Conservation (phyloP, 2,797 vertebrate genomes). For the Trematomus bernacchii region DNA sequence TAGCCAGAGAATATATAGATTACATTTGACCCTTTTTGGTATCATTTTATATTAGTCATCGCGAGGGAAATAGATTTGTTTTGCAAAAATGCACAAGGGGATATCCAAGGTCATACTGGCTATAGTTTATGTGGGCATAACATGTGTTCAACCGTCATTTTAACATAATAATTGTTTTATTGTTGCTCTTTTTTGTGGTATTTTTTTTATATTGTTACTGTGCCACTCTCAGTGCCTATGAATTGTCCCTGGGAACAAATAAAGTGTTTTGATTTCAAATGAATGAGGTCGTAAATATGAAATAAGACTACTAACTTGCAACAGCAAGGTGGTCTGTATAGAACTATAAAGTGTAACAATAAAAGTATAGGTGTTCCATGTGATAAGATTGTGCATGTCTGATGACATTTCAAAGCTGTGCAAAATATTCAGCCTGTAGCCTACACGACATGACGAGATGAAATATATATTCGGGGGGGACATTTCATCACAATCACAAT, state of each 20-base stretch:
- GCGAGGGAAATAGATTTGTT: not conserved
- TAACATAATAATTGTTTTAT: not conserved
- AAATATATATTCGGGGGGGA: not conserved
- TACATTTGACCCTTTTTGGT: not conserved
- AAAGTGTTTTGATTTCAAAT: no score
- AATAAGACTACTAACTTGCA: not conserved
- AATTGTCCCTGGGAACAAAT: no score
- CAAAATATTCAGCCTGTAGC: not conserved
- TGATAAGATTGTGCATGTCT: not conserved
- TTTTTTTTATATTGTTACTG: no score
- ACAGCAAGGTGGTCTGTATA: not conserved
- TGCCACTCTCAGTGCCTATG: no score
- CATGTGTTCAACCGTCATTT: not conserved
- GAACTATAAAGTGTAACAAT: no score
- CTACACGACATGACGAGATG: not conserved
- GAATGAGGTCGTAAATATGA: not conserved
- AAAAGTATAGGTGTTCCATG: not conserved
- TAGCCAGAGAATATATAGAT: not conserved
- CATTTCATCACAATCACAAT: not conserved
- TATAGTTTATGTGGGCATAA: not conserved
- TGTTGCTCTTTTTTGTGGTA: no score
- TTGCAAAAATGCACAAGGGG: not conserved
- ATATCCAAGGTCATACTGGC: slow-evolving; percentile 8
- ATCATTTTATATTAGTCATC: not conserved
- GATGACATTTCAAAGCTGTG: not conserved